Evolutionary conservation across 2,797 vertebrate genomes (phyloP).

Genomic region (Salmo trutta): DNA sequence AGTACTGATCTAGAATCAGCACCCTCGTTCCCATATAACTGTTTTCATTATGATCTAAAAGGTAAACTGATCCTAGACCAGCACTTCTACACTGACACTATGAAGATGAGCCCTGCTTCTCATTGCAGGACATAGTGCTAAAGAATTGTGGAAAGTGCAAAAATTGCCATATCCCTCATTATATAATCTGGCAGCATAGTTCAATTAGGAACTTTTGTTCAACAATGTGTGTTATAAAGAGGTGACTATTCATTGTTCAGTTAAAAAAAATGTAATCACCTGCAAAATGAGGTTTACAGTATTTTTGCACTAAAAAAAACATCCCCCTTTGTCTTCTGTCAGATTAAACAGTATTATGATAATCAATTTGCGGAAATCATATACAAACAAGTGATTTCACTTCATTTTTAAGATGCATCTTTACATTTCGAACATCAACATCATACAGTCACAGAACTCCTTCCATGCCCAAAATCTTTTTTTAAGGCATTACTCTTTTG

Average conservation of each 20-base stretch:
- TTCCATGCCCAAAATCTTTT: background rate
- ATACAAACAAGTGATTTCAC: slow-evolving; percentile 1
- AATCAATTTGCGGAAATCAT: background rate
- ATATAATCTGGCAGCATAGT: too few species aligned
- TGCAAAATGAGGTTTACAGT: background rate
- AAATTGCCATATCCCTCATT: background rate
- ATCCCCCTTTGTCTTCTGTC: background rate
- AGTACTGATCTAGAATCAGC: too few species aligned
- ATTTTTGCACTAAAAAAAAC: background rate
- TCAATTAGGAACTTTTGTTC: background rate
- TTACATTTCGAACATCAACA: background rate
- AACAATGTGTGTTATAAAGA: background rate
- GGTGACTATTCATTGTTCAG: background rate
- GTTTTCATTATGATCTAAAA: too few species aligned
- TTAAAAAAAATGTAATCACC: background rate
- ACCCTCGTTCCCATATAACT: too few species aligned
- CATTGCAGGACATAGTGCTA: background rate
- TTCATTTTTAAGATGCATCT: background rate
- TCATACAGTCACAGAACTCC: background rate
- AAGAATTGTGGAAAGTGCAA: background rate
- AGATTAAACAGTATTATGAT: background rate
- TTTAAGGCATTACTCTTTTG: background rate
- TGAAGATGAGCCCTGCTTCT: background rate
- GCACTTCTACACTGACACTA: background rate
- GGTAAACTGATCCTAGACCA: background rate